A percentile compares a stretch with the other conserved stretches of the same genome.
Evolutionary conservation across 1,140 invertebrate species (phyloP).

Genomic region (Neotoxoptera formosana): DNA sequence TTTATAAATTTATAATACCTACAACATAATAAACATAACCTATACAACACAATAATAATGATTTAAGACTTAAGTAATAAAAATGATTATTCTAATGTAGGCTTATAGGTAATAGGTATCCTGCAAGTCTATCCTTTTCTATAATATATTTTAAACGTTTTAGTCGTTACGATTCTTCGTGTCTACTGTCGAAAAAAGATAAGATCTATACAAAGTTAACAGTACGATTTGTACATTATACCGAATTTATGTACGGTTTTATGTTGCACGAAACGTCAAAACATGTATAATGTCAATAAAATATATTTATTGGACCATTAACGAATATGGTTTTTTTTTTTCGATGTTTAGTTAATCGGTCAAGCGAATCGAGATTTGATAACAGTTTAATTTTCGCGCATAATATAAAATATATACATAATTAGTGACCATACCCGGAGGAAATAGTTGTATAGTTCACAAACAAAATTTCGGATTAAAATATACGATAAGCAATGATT

Average conservation of each 20-base stretch:
- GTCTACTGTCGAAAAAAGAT: neutral
- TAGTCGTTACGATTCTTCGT: neutral
- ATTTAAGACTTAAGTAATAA: neutral
- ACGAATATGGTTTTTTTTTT: neutral
- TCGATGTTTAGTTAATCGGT: neutral
- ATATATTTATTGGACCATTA: neutral
- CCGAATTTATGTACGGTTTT: neutral
- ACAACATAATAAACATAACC: too few species aligned
- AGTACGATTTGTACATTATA: neutral
- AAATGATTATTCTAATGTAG: neutral
- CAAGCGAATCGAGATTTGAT: constrained; percentile 22
- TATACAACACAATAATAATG: neutral
- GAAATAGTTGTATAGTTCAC: neutral
- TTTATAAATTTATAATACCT: too few species aligned
- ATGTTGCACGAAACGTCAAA: neutral
- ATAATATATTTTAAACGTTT: neutral
- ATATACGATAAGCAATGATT: neutral
- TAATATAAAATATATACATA: neutral
- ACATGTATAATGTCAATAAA: constrained; percentile 12
- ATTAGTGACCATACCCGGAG: constrained; percentile 10
- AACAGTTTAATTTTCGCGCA: neutral
- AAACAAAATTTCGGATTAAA: neutral
- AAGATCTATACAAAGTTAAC: neutral
- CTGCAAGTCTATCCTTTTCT: neutral
- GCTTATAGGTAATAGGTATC: neutral